A percentile compares a stretch with the other conserved stretches of the same genome.
These are phyloP conservation scores for Xerus inauris DNA, from an alignment of 2,113 vertebrate species.

Conservation along the genomic window DNA sequence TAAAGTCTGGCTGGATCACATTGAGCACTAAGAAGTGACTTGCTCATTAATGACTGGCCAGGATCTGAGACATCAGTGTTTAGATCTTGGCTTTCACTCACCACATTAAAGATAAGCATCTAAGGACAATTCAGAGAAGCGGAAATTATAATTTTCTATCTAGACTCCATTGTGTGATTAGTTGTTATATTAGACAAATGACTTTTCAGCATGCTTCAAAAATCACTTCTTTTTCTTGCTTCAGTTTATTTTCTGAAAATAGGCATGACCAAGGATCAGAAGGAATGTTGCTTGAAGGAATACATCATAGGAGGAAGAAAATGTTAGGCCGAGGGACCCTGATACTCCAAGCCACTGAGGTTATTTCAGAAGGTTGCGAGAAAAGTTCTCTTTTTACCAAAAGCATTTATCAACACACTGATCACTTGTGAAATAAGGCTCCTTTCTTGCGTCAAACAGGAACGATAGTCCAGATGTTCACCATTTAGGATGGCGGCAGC, in stretches of 20 bases:
- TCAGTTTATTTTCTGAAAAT: constrained; percentile 26
- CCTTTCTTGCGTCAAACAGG: not conserved
- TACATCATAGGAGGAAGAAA: not conserved
- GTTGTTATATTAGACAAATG: not conserved
- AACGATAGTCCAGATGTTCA: not conserved
- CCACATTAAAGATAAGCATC: not conserved
- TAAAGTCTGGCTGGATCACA: not conserved
- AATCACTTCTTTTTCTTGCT: not conserved
- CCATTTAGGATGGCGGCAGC: not conserved
- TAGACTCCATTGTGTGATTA: not conserved
- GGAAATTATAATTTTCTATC: not conserved
- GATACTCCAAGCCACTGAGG: not conserved
- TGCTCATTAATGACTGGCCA: not conserved
- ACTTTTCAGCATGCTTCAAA: not conserved
- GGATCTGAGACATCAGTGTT: not conserved
- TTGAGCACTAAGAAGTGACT: not conserved
- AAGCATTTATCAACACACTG: not conserved
- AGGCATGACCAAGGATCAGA: not conserved
- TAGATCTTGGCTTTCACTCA: not conserved
- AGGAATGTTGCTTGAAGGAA: not conserved
- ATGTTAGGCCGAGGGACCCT: not conserved
- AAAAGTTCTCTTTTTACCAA: not conserved
- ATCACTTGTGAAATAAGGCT: not conserved
- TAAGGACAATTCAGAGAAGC: not conserved
- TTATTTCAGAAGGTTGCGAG: not conserved